Base-by-base conservation (phyloP, 2,888 invertebrate species). In the Mycalesis mineus region DNA sequence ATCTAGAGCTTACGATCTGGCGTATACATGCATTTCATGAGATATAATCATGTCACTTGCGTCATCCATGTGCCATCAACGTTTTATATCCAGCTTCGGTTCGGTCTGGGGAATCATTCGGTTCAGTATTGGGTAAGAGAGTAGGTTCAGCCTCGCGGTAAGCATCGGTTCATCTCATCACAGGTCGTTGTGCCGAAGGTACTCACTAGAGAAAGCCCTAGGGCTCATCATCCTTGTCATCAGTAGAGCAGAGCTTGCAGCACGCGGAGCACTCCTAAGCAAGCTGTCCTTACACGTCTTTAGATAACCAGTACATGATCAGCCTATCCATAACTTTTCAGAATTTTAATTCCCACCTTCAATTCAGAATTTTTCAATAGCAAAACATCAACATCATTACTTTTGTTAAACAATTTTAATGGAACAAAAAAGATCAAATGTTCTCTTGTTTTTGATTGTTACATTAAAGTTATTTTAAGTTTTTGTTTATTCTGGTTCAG, bases 61-160 rank as follows among this genome's bases (percentile, higher is more conserved):
- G 80, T 82, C 83, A 81, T 80, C 78, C 80, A 80, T 80, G 84
- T 80, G 83, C 82, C 82, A 82, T 81, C 73, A 73, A 70, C 68
- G 71, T 75, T 71, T 75, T 71, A 70, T 71, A 58, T 61, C 63
- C 57, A 61, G 58, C 51, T 40, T 51, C 28, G 40, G 37, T 37
- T 40, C 22, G 22, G 22, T 22, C 28, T 17, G 49, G 37, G 11
- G 28, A 57, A 48, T 37, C 39, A 39, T 49, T 28, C 13, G 33
- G 49, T 51, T 41, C 37, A 22, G 31, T 14, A 17, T 44, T 13
- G 52, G 51, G 40, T 14, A 7, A 40, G n/a, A 42, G 8, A 42
- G 15, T 42, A 17, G n/a, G 33, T 52, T 33, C 17, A 33, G 40
- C 40, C 50, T 51, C 40, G 39, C 15, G 50, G 50, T 14, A 45